Evolutionary conservation across 1,140 invertebrate genomes (phyloP).

Genomic region (Magallana angulata): DNA sequence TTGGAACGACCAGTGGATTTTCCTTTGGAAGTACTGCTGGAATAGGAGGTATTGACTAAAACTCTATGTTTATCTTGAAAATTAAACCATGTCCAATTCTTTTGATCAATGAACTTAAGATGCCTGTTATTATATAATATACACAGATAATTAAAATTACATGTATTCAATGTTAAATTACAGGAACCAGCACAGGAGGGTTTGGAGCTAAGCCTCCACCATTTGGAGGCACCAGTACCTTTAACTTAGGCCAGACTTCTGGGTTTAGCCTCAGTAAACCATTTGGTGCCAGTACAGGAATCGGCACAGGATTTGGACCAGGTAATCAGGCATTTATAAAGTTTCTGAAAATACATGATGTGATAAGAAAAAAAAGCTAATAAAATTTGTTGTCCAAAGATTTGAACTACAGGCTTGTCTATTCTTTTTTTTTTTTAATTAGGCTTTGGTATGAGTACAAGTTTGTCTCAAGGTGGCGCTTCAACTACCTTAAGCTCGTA

Average conservation of each 20-base stretch:
- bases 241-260: conserved; percentile 5
- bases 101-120: too few relatives aligned
- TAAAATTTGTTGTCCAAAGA: too few relatives aligned
- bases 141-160: too few relatives aligned
- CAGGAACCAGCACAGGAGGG: background rate
- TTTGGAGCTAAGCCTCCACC: conserved; percentile 36
- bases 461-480: conserved; percentile 61
- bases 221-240: conserved; percentile 38
- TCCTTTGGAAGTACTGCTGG: background rate
- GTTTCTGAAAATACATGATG: too few relatives aligned
- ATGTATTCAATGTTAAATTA: too few relatives aligned
- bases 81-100: too few relatives aligned
- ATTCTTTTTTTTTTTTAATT: conserved; percentile 27
- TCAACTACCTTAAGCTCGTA: conserved; percentile 72
- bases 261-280: conserved; percentile 8
- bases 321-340: background rate
- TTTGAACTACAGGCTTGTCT: too few relatives aligned
- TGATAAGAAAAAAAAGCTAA: too few relatives aligned
- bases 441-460: conserved; percentile 72
- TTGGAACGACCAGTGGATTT: conserved; percentile 41
- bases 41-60: background rate
- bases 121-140: too few relatives aligned
- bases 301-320: background rate
- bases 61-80: too few relatives aligned
- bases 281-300: conserved; percentile 45